phyloP scores from a whole-genome alignment of 1,140 invertebrate species.

The Scaptomyza graminum region DNA sequence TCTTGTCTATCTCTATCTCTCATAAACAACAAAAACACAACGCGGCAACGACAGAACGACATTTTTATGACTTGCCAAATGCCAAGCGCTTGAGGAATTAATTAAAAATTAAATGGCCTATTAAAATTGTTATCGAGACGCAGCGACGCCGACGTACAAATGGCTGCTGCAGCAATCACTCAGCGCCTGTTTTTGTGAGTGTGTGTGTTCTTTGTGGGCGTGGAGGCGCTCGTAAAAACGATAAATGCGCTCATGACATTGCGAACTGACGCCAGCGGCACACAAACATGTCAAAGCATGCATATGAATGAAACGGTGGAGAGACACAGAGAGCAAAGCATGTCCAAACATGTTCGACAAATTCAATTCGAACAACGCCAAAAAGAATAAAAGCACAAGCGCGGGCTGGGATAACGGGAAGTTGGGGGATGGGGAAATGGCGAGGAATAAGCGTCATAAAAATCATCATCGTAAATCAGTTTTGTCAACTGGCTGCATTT shows the following conservation, averaged over 20 bases:
- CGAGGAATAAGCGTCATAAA: constrained; percentile 16
- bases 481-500: constrained; percentile 4
- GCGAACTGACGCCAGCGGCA: constrained; percentile 67
- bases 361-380: constrained; percentile 12
- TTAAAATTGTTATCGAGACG: constrained; percentile 81
- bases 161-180: constrained; percentile 41
- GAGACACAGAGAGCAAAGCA: constrained; percentile 3
- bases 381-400: not conserved
- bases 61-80: constrained; percentile 79
- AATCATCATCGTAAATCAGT: constrained; percentile 32
- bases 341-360: constrained; percentile 32
- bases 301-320: constrained; percentile 54
- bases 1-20: too few species aligned
- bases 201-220: constrained; percentile 11
- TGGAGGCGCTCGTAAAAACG: constrained; percentile 59
- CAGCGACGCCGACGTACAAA: constrained; percentile 44
- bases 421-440: too few species aligned
- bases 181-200: constrained; percentile 7
- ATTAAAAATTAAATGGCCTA: constrained; percentile 82
- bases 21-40: constrained; percentile 26
- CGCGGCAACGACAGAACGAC: constrained; percentile 59
- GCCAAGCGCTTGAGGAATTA: constrained; percentile 76
- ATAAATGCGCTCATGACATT: constrained; percentile 59
- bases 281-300: constrained; percentile 77
- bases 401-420: not conserved